Evolutionary conservation across 2,797 vertebrate genomes (phyloP).

Genomic region (Phataginus tetradactyla): DNA sequence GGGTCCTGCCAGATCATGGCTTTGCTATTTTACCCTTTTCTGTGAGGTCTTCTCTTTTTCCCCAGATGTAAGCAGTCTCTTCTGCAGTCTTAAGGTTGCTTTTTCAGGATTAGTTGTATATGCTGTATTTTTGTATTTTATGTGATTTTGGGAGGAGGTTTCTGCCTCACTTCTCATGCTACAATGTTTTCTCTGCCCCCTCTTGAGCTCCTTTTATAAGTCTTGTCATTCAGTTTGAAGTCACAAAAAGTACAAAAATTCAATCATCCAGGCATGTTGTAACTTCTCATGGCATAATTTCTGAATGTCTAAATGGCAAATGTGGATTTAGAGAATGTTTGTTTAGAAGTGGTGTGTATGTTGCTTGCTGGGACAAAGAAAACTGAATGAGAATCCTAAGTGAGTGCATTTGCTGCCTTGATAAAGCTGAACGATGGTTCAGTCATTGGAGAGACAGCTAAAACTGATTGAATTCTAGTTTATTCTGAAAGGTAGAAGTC

Average conservation of each 20-base stretch:
- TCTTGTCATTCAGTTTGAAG: neutral
- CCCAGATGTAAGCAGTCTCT: too few species aligned
- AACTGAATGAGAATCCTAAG: neutral
- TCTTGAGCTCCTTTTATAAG: neutral
- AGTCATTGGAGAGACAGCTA: neutral
- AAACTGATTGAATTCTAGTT: neutral
- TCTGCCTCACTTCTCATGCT: too few species aligned
- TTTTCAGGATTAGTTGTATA: too few species aligned
- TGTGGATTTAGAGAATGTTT: neutral
- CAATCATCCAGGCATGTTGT: neutral
- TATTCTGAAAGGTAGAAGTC: conserved; percentile 5
- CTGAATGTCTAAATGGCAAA: neutral
- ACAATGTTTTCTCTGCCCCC: too few species aligned
- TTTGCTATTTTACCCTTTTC: too few species aligned
- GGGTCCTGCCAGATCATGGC: too few species aligned
- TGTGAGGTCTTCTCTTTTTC: too few species aligned
- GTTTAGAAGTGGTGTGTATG: neutral
- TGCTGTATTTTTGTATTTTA: too few species aligned
- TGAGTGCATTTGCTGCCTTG: neutral
- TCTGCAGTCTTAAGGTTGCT: too few species aligned
- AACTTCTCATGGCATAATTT: neutral
- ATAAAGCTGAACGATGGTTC: neutral
- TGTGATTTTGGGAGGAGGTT: too few species aligned
- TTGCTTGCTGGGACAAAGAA: neutral
- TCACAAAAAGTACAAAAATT: neutral